Evolutionary conservation across 2,797 vertebrate species (phyloP).

Genomic region (Haliaeetus vocifer): DNA sequence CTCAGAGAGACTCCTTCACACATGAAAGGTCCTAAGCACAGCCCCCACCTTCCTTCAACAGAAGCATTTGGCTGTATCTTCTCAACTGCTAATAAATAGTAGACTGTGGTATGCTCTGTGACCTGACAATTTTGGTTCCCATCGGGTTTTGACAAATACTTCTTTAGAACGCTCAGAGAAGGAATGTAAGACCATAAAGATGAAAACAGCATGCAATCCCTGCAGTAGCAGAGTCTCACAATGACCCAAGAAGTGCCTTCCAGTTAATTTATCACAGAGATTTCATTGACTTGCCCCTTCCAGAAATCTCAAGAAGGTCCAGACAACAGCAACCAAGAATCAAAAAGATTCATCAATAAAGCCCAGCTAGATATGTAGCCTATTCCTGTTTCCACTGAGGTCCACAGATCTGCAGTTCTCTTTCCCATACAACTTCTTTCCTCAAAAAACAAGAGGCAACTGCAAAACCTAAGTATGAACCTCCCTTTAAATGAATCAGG

Average conservation of each 20-base stretch:
- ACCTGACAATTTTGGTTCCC: neutral
- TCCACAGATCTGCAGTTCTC: neutral
- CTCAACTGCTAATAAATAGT: neutral
- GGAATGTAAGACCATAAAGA: neutral
- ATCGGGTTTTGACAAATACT: neutral
- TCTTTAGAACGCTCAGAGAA: neutral
- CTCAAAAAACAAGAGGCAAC: neutral
- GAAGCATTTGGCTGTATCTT: neutral
- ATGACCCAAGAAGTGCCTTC: neutral
- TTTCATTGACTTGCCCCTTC: neutral
- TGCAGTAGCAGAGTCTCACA: neutral
- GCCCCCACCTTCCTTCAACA: neutral
- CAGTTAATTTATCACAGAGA: neutral
- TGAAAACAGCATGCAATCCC: neutral
- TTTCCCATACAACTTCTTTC: neutral
- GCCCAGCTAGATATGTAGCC: fast-evolving
- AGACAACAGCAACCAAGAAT: neutral
- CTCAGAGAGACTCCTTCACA: neutral
- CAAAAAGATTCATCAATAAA: neutral
- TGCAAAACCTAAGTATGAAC: neutral
- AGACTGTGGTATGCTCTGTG: neutral
- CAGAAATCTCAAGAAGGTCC: neutral
- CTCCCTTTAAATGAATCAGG: neutral
- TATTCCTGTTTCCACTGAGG: neutral
- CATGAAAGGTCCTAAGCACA: neutral